Evolutionary conservation across 2,888 invertebrate genomes (phyloP), one percentile per base, ranked within the genome.

Genomic region (Branchinecta sandiegonensis): DNA sequence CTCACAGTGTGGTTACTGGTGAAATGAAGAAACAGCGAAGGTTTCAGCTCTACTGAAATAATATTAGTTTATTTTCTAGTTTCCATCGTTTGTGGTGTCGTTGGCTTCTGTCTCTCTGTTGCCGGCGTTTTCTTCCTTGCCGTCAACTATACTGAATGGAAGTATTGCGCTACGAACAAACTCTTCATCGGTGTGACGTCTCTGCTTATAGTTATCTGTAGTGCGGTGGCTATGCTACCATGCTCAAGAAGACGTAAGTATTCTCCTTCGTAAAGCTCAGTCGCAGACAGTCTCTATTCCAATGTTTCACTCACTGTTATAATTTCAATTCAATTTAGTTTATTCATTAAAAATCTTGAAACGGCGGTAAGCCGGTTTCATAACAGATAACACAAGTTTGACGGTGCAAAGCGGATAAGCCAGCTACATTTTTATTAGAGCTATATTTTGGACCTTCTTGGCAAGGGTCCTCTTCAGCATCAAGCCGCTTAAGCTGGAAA

Each of bases 161-260:
- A 75, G 47, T 75, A 75, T 46, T 80, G 80, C 70, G 70, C 71
- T 13, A 75, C 75, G 66, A 80, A 79, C 73, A 77, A 77, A 70
- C 74, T 79, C 48, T 78, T 79, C 70, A 77, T 80, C 37, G 75
- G 77, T 12, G 73, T 79, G 68, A 80, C 79, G 37, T 37, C 37
- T 3, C 37, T 37, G 37, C 37, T 37, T 6, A 37, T 37, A 37
- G 71, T 77, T 13, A 46, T 79, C 8, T 73, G 78, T 56, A 75
- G 77, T 8, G 72, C 78, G 68, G 71, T 79, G 63, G 77, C 79
- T 11, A 72, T 77, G 6, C 73, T 75, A 37, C 65, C 65, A 65
- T 65, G 17, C n/a, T 13, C 23, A 4, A 13, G 37, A 17, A 23
- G 37, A 65, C 14, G 65, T 56, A 5, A 56, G 56, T 56, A 37